Percentiles rank a stretch among this genome's conserved stretches.
phyloP scores from a whole-genome alignment of 1,140 invertebrate genomes.

The Mizuhopecten yessoensis region DNA sequence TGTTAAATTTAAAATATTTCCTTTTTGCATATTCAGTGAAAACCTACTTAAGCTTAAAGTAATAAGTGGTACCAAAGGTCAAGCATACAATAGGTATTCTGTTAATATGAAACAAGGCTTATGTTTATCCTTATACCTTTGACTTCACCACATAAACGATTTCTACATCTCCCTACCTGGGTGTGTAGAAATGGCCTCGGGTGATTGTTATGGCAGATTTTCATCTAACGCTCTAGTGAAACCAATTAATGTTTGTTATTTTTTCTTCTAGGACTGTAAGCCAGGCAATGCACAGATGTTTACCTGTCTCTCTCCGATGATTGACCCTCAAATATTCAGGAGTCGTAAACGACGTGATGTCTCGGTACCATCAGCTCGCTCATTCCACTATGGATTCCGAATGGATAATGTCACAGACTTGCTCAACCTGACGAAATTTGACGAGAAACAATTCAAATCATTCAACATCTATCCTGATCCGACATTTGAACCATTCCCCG shows the following conservation, averaged over 20 bases:
- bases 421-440: constrained; percentile 88
- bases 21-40: no score
- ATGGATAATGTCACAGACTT: constrained; percentile 96
- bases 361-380: constrained; percentile 83
- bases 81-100: no score
- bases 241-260: neutral
- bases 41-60: no score
- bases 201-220: no score
- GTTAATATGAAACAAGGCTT: no score
- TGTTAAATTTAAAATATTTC: no score
- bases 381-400: constrained; percentile 95
- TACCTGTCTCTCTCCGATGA: constrained; percentile 93
- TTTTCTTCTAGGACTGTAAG: constrained; percentile 87
- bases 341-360: neutral
- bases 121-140: no score
- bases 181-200: no score
- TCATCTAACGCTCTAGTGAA: no score
- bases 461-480: constrained; percentile 97
- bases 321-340: constrained; percentile 63
- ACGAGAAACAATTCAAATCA: constrained; percentile 84
- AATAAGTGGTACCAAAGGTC: no score
- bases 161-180: no score
- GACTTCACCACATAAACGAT: no score
- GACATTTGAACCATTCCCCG: constrained; percentile 93
- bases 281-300: constrained; percentile 91